Percentiles rank a stretch among this genome's conserved stretches.
These are phyloP conservation scores for Pelodiscus sinensis DNA, from an alignment of 2,113 vertebrate species.

Conservation along the genomic window DNA sequence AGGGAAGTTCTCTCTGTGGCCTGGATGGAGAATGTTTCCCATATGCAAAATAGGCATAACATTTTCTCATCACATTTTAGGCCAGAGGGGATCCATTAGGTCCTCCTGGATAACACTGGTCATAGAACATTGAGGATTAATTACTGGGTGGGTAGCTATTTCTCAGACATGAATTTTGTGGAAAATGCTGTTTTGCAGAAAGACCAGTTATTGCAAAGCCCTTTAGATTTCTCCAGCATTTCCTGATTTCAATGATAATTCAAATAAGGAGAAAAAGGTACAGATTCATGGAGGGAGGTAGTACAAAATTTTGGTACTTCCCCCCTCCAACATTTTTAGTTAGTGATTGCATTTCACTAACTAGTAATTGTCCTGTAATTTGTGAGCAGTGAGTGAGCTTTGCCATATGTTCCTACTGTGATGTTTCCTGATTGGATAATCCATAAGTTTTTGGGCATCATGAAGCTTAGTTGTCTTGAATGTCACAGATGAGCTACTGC, in stretches of 20 bases:
- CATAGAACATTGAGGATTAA: background rate
- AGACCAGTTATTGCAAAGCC: background rate
- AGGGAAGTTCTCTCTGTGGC: background rate
- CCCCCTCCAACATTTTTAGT: background rate
- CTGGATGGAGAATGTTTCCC: background rate
- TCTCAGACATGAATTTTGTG: background rate
- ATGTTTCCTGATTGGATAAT: background rate
- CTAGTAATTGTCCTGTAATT: background rate
- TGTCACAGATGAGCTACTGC: background rate
- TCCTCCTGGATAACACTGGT: background rate
- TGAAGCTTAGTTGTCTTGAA: background rate
- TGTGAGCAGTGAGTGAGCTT: background rate
- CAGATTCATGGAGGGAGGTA: background rate
- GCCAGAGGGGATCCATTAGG: background rate
- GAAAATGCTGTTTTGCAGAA: background rate
- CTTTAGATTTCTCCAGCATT: too few species aligned
- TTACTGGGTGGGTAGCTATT: background rate
- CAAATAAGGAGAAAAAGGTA: background rate
- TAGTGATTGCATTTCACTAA: background rate
- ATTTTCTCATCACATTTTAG: background rate
- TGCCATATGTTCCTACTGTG: background rate
- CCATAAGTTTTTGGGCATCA: background rate
- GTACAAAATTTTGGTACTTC: background rate
- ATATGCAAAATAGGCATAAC: background rate
- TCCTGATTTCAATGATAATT: background rate